Conservation (phyloP, 64 coral and sea anemone species). For the Montipora efflorescens region DNA sequence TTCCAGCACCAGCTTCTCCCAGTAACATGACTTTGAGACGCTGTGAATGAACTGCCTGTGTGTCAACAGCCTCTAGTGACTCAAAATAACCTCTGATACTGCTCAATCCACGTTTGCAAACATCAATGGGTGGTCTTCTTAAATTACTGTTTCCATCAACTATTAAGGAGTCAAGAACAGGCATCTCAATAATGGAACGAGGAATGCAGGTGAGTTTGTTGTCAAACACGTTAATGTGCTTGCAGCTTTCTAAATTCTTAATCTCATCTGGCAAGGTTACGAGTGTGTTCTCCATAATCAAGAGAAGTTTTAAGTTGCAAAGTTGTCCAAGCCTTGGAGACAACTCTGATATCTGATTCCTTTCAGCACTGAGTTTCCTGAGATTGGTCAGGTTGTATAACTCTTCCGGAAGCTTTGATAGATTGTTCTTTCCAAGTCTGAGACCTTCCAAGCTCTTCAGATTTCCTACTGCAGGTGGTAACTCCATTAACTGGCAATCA, state of each 20-base stretch:
- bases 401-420: constrained; percentile 77
- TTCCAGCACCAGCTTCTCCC: constrained; percentile 91
- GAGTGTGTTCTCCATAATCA: constrained; percentile 80
- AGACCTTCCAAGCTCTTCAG: constrained; percentile 80
- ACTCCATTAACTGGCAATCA: constrained; percentile 55
- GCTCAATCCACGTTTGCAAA: constrained; percentile 75
- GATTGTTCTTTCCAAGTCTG: constrained; percentile 58
- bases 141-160: constrained; percentile 83
- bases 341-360: constrained; percentile 70
- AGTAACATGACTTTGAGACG: constrained; percentile 87
- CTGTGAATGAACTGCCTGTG: constrained; percentile 66
- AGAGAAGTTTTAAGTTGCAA: constrained; percentile 43
- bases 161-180: constrained; percentile 34
- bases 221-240: constrained; percentile 73
- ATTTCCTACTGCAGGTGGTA: constrained; percentile 78
- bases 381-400: constrained; percentile 71
- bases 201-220: constrained; percentile 92
- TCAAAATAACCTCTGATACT: constrained; percentile 85
- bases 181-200: constrained; percentile 66
- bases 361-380: constrained; percentile 65
- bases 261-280: constrained; percentile 79
- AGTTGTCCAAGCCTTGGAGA: constrained; percentile 70
- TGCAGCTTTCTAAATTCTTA: constrained; percentile 65
- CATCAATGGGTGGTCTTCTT: constrained; percentile 70
- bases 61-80: constrained; percentile 34